Evolutionary conservation across 1,140 invertebrate species (phyloP).

Genomic region (Goniozus legneri): DNA sequence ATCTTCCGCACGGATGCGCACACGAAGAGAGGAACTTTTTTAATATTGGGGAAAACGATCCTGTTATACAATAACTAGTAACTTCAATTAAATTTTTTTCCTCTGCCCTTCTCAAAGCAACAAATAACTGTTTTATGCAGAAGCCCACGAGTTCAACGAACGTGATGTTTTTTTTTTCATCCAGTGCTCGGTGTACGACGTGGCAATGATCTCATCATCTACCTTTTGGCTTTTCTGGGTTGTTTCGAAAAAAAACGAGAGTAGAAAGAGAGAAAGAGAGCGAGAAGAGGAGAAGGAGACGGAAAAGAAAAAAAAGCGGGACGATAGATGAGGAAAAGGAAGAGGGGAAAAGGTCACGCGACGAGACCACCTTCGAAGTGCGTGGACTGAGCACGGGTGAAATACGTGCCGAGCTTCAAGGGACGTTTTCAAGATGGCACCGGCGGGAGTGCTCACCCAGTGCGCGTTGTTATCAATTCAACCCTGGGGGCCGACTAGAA

Average conservation of each 20-base stretch:
- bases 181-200: too few relatives aligned
- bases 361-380: too few relatives aligned
- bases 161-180: too few relatives aligned
- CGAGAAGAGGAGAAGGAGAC: slow-evolving; percentile 1
- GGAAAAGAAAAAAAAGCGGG: neutral
- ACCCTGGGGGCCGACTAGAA: slow-evolving; percentile 7
- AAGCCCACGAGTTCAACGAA: too few relatives aligned
- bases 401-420: slow-evolving; percentile 12
- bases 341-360: too few relatives aligned
- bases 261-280: neutral
- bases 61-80: too few relatives aligned
- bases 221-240: neutral
- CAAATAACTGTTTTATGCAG: too few relatives aligned
- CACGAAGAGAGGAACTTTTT: too few relatives aligned
- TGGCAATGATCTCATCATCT: neutral
- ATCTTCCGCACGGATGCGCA: too few relatives aligned
- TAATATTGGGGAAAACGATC: too few relatives aligned
- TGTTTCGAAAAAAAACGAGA: slow-evolving; percentile 3
- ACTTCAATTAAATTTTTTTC: too few relatives aligned
- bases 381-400: slow-evolving; percentile 8
- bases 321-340: neutral
- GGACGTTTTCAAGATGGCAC: slow-evolving; percentile 16
- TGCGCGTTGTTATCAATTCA: slow-evolving; percentile 26
- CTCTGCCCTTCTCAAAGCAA: too few relatives aligned
- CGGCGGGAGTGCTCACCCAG: slow-evolving; percentile 13